Evolutionary conservation across 1,140 invertebrate species (phyloP), one percentile per base, ranked within the genome.

Genomic region (Formica exsecta): DNA sequence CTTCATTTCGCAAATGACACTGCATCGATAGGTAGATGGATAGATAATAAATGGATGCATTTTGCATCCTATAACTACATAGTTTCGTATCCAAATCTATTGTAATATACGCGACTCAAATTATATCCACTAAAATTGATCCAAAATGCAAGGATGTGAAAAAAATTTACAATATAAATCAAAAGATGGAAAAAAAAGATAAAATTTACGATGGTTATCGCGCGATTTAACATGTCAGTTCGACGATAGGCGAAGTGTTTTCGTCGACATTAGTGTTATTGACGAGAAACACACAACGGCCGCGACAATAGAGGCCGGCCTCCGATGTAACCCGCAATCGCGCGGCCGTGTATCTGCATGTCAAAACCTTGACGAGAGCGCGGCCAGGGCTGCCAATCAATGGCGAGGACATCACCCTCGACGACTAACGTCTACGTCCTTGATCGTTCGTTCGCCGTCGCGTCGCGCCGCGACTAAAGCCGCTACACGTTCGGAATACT

Each of bases 361-460:
- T 57, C 62, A 61, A 51, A 87, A 87, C 89, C 89, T 90, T 90
- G 89, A 85, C 85, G 44, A 87, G 88, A 66, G 86, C 89, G 88
- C 88, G 77, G 89, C 87, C 86, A 91, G 91, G 92, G 89, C 92
- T 93, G 92, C 92, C 93, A 93, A 94, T 93, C 93, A 93, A 94
- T 93, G 91, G 76, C 93, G 92, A 94, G 93, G 92, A 93, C 93
- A 92, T 94, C 93, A 93, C 90, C 93, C 93, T 93, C 92, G 80
- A 36, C 86, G 87, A 79, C 86, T 86, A 92, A 90, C 85, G 86
- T 91, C 83, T 90, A 51, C 84, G 89, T 88, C 89, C 89, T 87
- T 90, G 89, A 88, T 90, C 89, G 89, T 91, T 74, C 83, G 83
- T 90, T 87, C 80, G 87, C 65, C 80, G 79, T 75, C 80, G 59